Evolutionary conservation across 2,888 invertebrate species (phyloP), one percentile per base, ranked within the genome.

Genomic region (Clusia tigrina): DNA sequence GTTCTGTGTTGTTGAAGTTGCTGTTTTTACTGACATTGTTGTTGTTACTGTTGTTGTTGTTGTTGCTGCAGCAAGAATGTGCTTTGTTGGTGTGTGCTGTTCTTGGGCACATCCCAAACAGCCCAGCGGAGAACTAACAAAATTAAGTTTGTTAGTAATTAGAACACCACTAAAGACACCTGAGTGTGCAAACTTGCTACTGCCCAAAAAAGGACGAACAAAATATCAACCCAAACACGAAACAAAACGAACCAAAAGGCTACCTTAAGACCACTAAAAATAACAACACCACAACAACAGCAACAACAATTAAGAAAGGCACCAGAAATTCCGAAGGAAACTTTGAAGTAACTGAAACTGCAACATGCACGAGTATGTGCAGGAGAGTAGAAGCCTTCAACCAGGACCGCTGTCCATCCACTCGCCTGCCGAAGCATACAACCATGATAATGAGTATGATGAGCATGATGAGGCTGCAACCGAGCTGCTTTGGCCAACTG

Each of bases 61-160:
- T 9, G 32, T 42, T 17, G 42, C n/a, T 42, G 42, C 42, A 42
- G 42, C 12, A 32, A 9, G 42, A 6, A 42, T 42, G 10, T 42
- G 10, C n/a, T 15, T 15, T n/a, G n/a, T 3, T 6, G 32, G 32
- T 32, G 32, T 6, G 32, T 6, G 32, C 32, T 6, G 32, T 12
- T 32, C 12, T 32, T 12, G 32, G 32, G 12, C n/a, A n/a, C n/a
- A n/a, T n/a, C n/a, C n/a, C n/a, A n/a, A n/a, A n/a, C n/a, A 12
- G 32, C 12, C 42, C 9, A n/a, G 12, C 9, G 3, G 3, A n/a
- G n/a, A 42, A 42, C 42, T 42, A 42, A 42, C 42, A 68, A 75
- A 74, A 74, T 74, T 74, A 74, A 74, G 74, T 74, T 74, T 75
- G 74, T 77, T 74, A 74, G 74, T 77, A 77, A 74, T 74, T 74